Conservation (phyloP, 2,797 vertebrate species). For the Betta splendens region DNA sequence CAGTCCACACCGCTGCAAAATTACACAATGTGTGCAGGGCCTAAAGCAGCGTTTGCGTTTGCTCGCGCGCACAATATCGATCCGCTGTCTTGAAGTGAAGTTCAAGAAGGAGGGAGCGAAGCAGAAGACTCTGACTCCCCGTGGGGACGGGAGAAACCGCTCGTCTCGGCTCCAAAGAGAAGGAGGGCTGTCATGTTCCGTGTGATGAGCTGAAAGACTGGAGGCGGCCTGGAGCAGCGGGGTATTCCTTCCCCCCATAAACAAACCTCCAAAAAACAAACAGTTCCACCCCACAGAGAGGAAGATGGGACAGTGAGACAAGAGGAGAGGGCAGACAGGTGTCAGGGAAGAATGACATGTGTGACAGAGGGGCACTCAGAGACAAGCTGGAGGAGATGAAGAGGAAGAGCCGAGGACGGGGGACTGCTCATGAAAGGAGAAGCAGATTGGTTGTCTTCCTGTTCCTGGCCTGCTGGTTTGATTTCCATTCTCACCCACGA, state of each 20-base stretch:
- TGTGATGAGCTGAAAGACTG: slow-evolving; percentile 83
- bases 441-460: slow-evolving; percentile 38
- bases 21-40: slow-evolving; percentile 65
- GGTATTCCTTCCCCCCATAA: slow-evolving; percentile 78
- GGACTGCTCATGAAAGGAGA: slow-evolving; percentile 44
- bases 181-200: slow-evolving; percentile 83
- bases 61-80: slow-evolving; percentile 72
- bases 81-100: slow-evolving; percentile 76
- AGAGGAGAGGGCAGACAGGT: slow-evolving; percentile 74
- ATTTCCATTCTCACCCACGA: slow-evolving; percentile 33
- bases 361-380: slow-evolving; percentile 69
- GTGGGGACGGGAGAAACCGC: slow-evolving; percentile 74
- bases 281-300: slow-evolving; percentile 75
- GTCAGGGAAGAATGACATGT: slow-evolving; percentile 71
- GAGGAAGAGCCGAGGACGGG: slow-evolving; percentile 38
- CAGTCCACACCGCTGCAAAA: slow-evolving; percentile 55
- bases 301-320: slow-evolving; percentile 68
- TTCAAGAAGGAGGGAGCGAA: slow-evolving; percentile 73
- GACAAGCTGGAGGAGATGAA: slow-evolving; percentile 49
- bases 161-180: slow-evolving; percentile 82
- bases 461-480: slow-evolving; percentile 48
- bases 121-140: slow-evolving; percentile 76
- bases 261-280: slow-evolving; percentile 79
- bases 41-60: slow-evolving; percentile 66
- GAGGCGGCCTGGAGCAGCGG: slow-evolving; percentile 74